Conservation (phyloP, 2,888 invertebrate genomes). For the Ganaspis brasiliensis region DNA sequence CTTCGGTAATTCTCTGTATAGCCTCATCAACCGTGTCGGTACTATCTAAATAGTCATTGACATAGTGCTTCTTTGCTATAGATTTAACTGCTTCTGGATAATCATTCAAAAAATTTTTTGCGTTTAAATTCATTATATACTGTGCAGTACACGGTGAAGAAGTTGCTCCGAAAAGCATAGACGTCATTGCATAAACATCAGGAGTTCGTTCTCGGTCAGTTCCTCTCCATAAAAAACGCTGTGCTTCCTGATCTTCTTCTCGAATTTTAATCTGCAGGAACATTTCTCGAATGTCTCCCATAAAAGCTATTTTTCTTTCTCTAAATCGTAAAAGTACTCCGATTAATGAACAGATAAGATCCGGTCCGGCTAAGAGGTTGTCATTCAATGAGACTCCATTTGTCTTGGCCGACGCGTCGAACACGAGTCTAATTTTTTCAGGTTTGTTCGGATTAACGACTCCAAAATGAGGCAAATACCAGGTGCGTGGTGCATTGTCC, state of each 20-base stretch:
- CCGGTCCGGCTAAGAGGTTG: neutral
- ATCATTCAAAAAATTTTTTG: no score
- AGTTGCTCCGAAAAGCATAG: no score
- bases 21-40: conserved; percentile 56
- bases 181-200: no score
- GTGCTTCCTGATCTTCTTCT: neutral
- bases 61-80: no score
- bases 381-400: neutral
- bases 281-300: neutral
- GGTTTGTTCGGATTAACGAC: conserved; percentile 8
- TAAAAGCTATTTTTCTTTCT: conserved; percentile 65
- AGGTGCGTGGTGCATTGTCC: neutral
- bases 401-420: conserved; percentile 26
- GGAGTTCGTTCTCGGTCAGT: neutral
- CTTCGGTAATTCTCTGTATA: conserved; percentile 44
- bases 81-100: no score
- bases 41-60: no score
- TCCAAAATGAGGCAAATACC: conserved; percentile 35
- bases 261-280: neutral
- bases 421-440: neutral
- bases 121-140: no score
- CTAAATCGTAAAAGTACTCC: conserved; percentile 74
- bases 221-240: neutral
- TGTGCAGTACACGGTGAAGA: no score
- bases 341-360: conserved; percentile 41